Percentiles rank a stretch among this genome's conserved stretches.
phyloP scores from a whole-genome alignment of 2,888 invertebrate species.

The Nomada goodeniana region DNA sequence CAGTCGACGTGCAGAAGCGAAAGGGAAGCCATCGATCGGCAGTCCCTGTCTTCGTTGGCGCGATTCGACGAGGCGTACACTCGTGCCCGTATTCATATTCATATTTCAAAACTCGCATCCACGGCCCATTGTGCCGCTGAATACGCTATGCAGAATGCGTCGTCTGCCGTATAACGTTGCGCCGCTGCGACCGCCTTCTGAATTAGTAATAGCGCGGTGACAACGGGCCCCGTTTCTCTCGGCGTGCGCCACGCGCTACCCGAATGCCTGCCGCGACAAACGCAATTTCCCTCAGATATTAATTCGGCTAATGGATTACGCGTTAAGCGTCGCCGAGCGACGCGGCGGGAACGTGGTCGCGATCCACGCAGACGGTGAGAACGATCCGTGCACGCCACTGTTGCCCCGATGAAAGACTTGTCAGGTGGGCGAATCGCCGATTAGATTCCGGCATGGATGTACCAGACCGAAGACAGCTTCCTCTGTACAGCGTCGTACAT shows the following conservation, averaged over 20 bases:
- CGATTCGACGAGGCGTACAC: constrained; percentile 73
- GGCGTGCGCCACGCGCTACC: constrained; percentile 25
- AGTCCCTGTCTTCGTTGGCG: constrained; percentile 73
- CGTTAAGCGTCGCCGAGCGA: constrained; percentile 65
- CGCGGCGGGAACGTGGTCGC: background rate
- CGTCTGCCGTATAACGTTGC: constrained; percentile 79
- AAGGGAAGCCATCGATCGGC: constrained; percentile 74
- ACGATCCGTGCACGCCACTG: background rate
- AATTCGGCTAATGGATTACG: constrained; percentile 78
- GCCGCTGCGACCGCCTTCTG: constrained; percentile 78
- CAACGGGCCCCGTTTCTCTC: constrained; percentile 62
- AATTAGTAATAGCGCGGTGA: constrained; percentile 80
- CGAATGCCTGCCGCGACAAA: constrained; percentile 72
- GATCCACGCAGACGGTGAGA: background rate
- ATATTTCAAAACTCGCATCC: constrained; percentile 80
- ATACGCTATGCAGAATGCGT: constrained; percentile 80
- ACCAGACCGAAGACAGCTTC: too few species aligned
- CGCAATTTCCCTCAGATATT: constrained; percentile 78
- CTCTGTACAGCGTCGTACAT: too few species aligned
- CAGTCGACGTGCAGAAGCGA: constrained; percentile 43
- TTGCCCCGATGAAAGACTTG: background rate
- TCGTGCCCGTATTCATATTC: constrained; percentile 77
- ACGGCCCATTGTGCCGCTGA: constrained; percentile 78
- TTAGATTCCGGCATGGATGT: background rate
- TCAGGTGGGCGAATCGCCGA: background rate